A percentile compares a stretch with the other conserved stretches of the same genome.
Conservation (phyloP, 2,113 vertebrate species). For the Heterotilapia buettikoferi region DNA sequence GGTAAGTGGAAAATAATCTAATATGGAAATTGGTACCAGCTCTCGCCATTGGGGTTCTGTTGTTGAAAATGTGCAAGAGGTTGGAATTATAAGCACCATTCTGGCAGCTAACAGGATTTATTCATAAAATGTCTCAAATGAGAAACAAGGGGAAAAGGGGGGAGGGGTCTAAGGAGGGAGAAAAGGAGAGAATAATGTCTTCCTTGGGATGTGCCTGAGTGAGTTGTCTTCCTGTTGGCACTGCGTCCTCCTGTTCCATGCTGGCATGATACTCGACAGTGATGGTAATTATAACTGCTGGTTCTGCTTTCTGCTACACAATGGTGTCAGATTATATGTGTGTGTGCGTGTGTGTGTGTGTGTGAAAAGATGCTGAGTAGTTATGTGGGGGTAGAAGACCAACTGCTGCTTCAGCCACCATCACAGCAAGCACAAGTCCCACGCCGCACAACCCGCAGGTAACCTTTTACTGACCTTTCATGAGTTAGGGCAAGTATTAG, state of each 20-base stretch:
- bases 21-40: neutral
- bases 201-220: constrained; percentile 2
- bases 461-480: constrained; percentile 19
- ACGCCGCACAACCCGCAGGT: neutral
- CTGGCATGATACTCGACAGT: constrained; percentile 9
- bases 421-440: neutral
- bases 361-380: constrained; percentile 16
- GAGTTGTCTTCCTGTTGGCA: neutral
- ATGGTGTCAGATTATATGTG: constrained; percentile 12
- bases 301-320: neutral
- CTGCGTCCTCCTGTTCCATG: neutral
- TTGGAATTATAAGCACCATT: neutral
- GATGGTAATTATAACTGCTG: constrained; percentile 38
- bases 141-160: neutral
- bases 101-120: constrained; percentile 34
- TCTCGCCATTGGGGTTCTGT: neutral
- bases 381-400: neutral
- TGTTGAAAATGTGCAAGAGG: constrained; percentile 20
- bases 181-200: constrained; percentile 2
- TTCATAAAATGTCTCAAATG: constrained; percentile 21
- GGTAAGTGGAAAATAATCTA: neutral
- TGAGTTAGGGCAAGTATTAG: neutral
- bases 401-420: constrained; percentile 29
- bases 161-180: neutral
- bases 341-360: neutral